Conservation (phyloP, 2,888 invertebrate species). For the Xestia c-nigrum region DNA sequence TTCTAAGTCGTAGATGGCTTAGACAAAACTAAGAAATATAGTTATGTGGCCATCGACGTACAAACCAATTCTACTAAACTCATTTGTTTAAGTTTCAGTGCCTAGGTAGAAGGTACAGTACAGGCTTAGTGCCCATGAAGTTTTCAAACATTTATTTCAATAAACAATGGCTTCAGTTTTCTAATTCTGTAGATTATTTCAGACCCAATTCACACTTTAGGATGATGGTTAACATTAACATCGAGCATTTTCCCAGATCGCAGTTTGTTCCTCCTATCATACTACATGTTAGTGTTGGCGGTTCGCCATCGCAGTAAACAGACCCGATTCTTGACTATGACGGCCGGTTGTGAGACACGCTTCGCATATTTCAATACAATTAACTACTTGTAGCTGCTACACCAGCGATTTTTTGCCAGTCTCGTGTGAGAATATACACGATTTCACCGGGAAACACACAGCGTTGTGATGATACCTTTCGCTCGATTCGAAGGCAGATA, state of each 20-base stretch:
- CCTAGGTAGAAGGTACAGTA: background rate
- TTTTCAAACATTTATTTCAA: conserved; percentile 14
- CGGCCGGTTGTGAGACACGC: conserved; percentile 73
- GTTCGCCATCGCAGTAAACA: conserved; percentile 79
- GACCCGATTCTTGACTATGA: conserved; percentile 74
- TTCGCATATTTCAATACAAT: conserved; percentile 84
- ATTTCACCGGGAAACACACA: conserved; percentile 87
- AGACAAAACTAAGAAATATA: background rate
- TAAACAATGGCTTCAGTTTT: conserved; percentile 24
- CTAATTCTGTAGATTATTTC: conserved; percentile 29
- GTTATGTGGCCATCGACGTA: conserved; percentile 15
- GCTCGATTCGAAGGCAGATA: conserved; percentile 86
- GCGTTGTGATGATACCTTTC: conserved; percentile 86
- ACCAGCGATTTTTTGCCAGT: conserved; percentile 80
- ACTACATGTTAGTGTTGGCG: conserved; percentile 76
- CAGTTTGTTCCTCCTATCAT: conserved; percentile 53
- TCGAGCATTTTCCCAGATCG: conserved; percentile 75
- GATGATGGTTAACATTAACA: conserved; percentile 56
- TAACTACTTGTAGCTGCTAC: conserved; percentile 77
- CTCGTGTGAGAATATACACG: conserved; percentile 85
- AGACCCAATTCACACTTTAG: conserved; percentile 62
- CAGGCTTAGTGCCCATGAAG: background rate
- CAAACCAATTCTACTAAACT: conserved; percentile 14
- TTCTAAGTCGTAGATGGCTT: conserved; percentile 45
- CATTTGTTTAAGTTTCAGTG: conserved; percentile 17